Evolutionary conservation across 1,140 invertebrate species (phyloP), one percentile per base, ranked within the genome.

Genomic region (Aphelenchoides avenae): DNA sequence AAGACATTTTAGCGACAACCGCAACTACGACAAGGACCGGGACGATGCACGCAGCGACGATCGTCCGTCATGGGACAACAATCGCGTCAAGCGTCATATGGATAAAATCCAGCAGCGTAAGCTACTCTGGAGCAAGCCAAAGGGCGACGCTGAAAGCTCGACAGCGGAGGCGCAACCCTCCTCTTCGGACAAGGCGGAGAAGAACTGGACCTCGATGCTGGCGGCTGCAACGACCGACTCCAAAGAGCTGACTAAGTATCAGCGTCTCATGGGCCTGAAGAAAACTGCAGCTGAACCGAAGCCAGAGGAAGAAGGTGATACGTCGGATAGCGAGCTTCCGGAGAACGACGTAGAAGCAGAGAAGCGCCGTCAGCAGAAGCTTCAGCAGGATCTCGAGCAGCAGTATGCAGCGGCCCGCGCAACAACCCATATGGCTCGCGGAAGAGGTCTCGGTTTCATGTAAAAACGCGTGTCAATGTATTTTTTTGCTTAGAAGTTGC

Each of bases 391-490:
- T 34, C 31, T 55, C 11, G 52, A 55, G 18, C 18, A 34, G 37
- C 52, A 55, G 34, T 55, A 55, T 54, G 49, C 33, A 9, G 27
- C 36, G 52, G 50, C 51, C 18, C 20, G 52, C 13, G 52, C 50
- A 20, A 57, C 50, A 24, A 57, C 52, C 36, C 52, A 55, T 29
- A 11, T 18, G 9, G 52, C 24, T 29, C 20, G 52, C 13, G 52
- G 52, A 26, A 57, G 34, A 56, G 52, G 52, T 37, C 52, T 55
- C 15, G 52, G 52, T 5, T 55, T 55, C n/a, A n/a, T n/a, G n/a
- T n/a, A n/a, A n/a, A n/a, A n/a, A n/a, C n/a, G n/a, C n/a, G n/a
- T 56, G 9, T n/a, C 5, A 15, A 20, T 5, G 29, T 18, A 48
- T 18, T 48, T 41, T 31, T 33, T 40, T 43, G 27, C 5, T 26